Conservation (phyloP, 2,888 invertebrate species). For the Cloeon dipterum region DNA sequence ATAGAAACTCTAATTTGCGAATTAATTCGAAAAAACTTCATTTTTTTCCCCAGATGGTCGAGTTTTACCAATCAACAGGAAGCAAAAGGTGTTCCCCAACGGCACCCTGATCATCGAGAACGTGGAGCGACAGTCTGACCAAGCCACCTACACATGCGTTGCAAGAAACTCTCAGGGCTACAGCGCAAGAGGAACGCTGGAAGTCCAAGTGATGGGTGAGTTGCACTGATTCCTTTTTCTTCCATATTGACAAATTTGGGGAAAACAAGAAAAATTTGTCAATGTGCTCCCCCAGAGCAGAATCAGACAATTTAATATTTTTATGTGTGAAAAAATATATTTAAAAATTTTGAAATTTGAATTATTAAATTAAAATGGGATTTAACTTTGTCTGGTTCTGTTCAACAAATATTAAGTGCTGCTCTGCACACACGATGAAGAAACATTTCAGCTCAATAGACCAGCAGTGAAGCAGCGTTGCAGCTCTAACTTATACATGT, state of each 20-base stretch:
- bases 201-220: constrained; percentile 95
- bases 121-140: constrained; percentile 76
- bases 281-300: background rate
- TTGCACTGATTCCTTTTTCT: constrained; percentile 11
- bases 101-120: constrained; percentile 86
- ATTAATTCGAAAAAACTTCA: background rate
- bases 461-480: too few species aligned
- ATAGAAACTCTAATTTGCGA: too few species aligned
- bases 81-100: constrained; percentile 82
- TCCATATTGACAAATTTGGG: background rate
- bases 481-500: background rate
- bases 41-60: constrained; percentile 34
- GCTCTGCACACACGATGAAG: too few species aligned
- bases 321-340: too few species aligned
- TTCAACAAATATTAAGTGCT: too few species aligned
- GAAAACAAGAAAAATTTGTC: background rate
- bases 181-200: constrained; percentile 64
- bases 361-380: too few species aligned
- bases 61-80: constrained; percentile 75
- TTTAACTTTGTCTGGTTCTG: too few species aligned
- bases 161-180: constrained; percentile 81
- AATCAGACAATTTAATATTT: background rate
- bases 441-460: too few species aligned
- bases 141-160: constrained; percentile 84
- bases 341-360: too few species aligned